Base-by-base conservation (phyloP, 2,888 invertebrate species). In the Drosophila fulvimacula region DNA sequence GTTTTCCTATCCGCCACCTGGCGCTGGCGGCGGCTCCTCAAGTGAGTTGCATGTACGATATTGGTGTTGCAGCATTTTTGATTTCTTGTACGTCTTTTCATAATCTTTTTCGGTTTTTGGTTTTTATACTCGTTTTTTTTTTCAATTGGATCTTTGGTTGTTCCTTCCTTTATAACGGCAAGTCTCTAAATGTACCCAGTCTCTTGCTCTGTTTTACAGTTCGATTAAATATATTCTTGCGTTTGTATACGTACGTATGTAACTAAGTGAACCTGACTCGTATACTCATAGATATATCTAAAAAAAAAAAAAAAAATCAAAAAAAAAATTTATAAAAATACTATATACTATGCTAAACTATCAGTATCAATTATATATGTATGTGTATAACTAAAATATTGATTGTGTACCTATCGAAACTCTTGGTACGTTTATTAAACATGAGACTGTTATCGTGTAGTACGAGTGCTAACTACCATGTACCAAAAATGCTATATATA, bases 1-100 rank as follows among this genome's bases (percentile, higher is more conserved):
- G 96, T 96, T 96, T 92, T 96, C 96, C 73, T 96, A 96, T 93
- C 96, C 96, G 93, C 96, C 96, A 90, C 96, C 96, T 90, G 95
- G 95, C 93, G 95, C 95, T 93, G 94, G 94, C 92, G 94, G 94
- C 90, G 94, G 94, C 89, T 94, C 94, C 91, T 94, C 94, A 90
- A 95, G 94, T 90, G 94, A 94, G 91, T 91, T 68, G 71, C 72
- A 76, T 81, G 81, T 79, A 68, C 57, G 71, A 62, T 62, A 60
- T 62, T 34, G 52, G 42, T 58, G 64, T 71, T 71, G 77, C 61
- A 76, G 58, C 70, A 62, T 63, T 51, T 51, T 56, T 53, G 6
- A 61, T 73, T 76, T 69, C 48, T 41, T 60, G 66, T 82, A 71
- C 69, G 73, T 73, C 52, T 64, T 48, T 44, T 44, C 24, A 70